Evolutionary conservation across 2,888 invertebrate species (phyloP), one percentile per base, ranked within the genome.

Genomic region (Drosophila testacea): DNA sequence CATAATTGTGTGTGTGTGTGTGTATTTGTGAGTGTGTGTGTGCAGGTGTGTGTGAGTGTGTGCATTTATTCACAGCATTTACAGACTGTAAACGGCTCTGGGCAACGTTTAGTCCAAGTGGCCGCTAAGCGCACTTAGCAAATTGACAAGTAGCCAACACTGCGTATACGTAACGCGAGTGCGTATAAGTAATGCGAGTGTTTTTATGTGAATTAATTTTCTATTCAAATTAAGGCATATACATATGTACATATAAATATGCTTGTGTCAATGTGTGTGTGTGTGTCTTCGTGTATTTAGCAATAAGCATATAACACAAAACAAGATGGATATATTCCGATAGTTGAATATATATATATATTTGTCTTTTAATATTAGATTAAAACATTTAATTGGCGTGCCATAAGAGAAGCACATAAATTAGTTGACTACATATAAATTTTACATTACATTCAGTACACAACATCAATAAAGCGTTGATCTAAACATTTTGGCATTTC

Each of bases 401-500:
- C 69, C 54, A 62, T 52, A 65, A 68, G 51, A 59, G 39, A 76
- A 76, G 76, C 76, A 76, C 76, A 76, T 67, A 44, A 71, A 64
- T 57, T 64, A 68, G 46, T 42, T 51, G 13, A 46, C 57, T 72
- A 76, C 60, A 67, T 72, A 64, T 39, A 36, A 54, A 28, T 55
- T 55, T 27, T 67, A 67, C 62, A 60, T 60, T 69, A 69, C 73
- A 70, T 73, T 65, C 59, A 79, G 65, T 44, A 71, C 79, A 79
- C 84, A 81, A 81, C 84, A 82, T 81, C 62, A 62, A 83, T 79
- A 81, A 83, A 83, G 71, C 66, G n/a, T 54, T 68, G 48, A 60
- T 51, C 60, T 71, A 73, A 57, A 69, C 61, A 75, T 57, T 75
- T 56, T 36, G 44, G 34, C 57, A 47, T 48, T 34, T 52, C 28